Evolutionary conservation across 2,888 invertebrate species (phyloP).

Genomic region (Enchytraeus crypticus): DNA sequence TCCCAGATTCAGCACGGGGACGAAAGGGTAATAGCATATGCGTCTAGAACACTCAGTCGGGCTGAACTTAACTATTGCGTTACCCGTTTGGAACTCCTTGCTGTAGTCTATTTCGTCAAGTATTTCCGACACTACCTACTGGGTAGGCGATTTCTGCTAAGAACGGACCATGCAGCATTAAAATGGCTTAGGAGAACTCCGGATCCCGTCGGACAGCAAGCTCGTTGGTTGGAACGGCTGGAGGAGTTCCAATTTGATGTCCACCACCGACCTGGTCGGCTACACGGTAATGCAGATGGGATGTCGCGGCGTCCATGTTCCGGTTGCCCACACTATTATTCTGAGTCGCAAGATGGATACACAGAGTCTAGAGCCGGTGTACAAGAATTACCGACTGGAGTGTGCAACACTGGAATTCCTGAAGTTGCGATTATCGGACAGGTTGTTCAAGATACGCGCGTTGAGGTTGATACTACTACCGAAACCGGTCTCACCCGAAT

Average conservation of each 20-base stretch:
- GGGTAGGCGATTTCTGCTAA: conserved; percentile 11
- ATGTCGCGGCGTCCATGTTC: neutral
- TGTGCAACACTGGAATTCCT: too few species aligned
- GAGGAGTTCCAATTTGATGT: conserved; percentile 10
- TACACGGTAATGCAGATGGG: conserved; percentile 13
- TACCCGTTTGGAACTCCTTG: conserved; percentile 16
- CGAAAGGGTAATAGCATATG: conserved; percentile 18
- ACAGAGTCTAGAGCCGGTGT: too few species aligned
- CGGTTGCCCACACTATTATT: too few species aligned
- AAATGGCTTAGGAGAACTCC: conserved; percentile 12
- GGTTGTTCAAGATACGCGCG: too few species aligned
- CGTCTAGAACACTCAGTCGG: conserved; percentile 8
- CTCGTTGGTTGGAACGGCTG: conserved; percentile 10
- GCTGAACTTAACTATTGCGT: conserved; percentile 13
- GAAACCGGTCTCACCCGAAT: too few species aligned
- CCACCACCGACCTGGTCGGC: conserved; percentile 4
- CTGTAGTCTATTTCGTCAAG: conserved; percentile 12
- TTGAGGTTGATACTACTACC: too few species aligned
- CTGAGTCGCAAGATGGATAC: too few species aligned
- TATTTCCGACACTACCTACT: conserved; percentile 17
- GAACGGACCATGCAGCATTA: conserved; percentile 14
- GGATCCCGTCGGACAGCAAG: conserved; percentile 6
- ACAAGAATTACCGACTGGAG: too few species aligned
- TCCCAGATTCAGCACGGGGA: conserved; percentile 14
- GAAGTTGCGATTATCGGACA: too few species aligned